Base-by-base conservation (phyloP, 2,888 invertebrate genomes). In the Diaprepes abbreviatus region DNA sequence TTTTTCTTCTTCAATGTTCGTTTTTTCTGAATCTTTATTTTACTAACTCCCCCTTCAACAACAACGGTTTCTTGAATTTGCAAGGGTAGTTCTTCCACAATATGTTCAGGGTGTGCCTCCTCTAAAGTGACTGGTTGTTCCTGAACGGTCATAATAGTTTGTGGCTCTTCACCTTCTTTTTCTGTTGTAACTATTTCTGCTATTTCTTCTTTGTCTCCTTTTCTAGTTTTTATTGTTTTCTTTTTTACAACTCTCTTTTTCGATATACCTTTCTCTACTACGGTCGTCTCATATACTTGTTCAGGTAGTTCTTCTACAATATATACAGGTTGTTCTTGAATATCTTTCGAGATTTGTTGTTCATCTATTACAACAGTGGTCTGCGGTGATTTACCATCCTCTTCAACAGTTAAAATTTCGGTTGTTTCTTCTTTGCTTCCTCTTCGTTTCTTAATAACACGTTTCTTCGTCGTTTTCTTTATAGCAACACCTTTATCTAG, bases 141-240 rank as follows among this genome's bases (percentile, higher is more conserved):
- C 79, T 79, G 82, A 35, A 84, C 78, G 9, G 85, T 85, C 43
- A 82, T 78, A 66, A 83, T 82, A 0, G 78, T 76, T 77, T 83
- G 79, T 54, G 84, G 70, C 60, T 80, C 81, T 12, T 77, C 79
- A 1, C 82, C 84, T 36, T 79, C 79, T 70, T 83, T 84, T 0
- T 79, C 80, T 63, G 78, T 79, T 7, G 77, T 77, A 16, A 74
- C 24, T 24, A 24, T 24, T 24, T 24, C 24, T 4, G 24, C 5
- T 4, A 24, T 24, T 24, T 24, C 24, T 24, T 24, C 3, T 24
- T 24, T 24, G 24, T 24, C 24, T 24, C 24, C 24, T 5, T 24
- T 24, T 5, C 24, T 24, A 24, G 24, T 24, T 24, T 24, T 24
- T 4, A 24, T 24, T 4, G 5, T 68, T 9, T 75, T 28, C 48